Percentiles rank a stretch among this genome's conserved stretches.
Evolutionary conservation across 2,888 invertebrate species (phyloP).

Genomic region (Pilophorus perplexus): DNA sequence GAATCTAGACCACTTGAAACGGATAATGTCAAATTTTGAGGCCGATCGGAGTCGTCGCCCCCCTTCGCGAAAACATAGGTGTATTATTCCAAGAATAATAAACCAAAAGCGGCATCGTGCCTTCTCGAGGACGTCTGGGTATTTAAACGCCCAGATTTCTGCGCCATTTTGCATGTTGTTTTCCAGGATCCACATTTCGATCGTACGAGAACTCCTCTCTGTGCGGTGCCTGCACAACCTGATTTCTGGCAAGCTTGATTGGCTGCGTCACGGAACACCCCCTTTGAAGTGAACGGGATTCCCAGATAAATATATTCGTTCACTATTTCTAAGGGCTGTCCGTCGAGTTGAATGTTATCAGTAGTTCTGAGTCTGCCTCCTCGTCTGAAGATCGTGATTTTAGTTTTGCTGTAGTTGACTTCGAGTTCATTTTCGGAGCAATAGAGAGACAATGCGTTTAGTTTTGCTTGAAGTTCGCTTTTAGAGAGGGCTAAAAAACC

Average conservation of each 20-base stretch:
- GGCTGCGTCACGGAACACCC: not conserved
- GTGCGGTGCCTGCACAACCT: not conserved
- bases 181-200: conserved; percentile 1
- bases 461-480: not conserved
- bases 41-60: too few relatives aligned
- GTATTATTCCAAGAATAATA: too few relatives aligned
- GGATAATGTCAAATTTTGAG: too few relatives aligned
- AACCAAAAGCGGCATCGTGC: not conserved
- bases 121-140: conserved; percentile 2
- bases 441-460: not conserved
- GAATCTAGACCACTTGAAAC: too few relatives aligned
- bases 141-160: conserved; percentile 14
- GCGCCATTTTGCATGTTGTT: not conserved
- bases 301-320: not conserved
- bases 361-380: too few relatives aligned
- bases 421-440: not conserved
- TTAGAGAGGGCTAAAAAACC: not conserved
- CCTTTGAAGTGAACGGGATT: not conserved
- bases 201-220: not conserved
- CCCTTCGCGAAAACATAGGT: too few relatives aligned
- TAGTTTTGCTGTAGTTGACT: too few relatives aligned
- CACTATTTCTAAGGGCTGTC: not conserved
- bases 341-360: too few relatives aligned
- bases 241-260: not conserved
- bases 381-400: not conserved